These are phyloP conservation scores for Latrodectus geometricus DNA, from an alignment of 1,140 invertebrate genomes.

Conservation along the genomic window DNA sequence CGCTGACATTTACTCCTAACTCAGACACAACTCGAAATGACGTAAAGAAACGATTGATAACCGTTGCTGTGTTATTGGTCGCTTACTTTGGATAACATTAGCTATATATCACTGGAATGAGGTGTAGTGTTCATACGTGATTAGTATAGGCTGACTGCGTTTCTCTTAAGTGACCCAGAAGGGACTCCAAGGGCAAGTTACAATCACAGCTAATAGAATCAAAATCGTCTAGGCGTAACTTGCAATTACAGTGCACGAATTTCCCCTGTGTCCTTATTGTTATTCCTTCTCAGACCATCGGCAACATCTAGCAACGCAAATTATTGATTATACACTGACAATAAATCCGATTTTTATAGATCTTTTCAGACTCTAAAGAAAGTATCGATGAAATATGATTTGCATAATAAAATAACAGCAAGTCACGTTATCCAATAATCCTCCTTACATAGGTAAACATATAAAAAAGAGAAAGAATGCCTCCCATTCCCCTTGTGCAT, in stretches of 20 bases:
- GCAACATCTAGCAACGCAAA: slow-evolving; percentile 12
- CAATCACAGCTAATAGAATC: slow-evolving; percentile 47
- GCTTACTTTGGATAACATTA: not conserved
- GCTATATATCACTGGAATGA: not conserved
- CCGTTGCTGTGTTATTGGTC: too few species aligned
- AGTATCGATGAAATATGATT: too few species aligned
- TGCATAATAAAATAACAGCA: too few species aligned
- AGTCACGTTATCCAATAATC: too few species aligned
- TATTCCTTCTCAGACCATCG: slow-evolving; percentile 12
- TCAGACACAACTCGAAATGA: too few species aligned
- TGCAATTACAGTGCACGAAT: slow-evolving; percentile 46
- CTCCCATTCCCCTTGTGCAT: too few species aligned
- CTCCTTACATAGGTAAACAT: too few species aligned
- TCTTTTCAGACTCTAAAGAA: not conserved
- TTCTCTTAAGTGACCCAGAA: slow-evolving; percentile 19
- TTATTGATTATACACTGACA: slow-evolving; percentile 8
- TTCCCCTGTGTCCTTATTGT: slow-evolving; percentile 32
- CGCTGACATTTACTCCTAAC: too few species aligned
- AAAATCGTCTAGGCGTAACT: slow-evolving; percentile 23
- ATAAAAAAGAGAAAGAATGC: too few species aligned
- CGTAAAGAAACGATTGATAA: too few species aligned
- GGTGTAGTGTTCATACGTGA: slow-evolving; percentile 9
- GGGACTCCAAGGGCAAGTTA: slow-evolving; percentile 11
- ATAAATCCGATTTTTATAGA: not conserved
- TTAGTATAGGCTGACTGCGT: not conserved